Evolutionary conservation across 64 coral and sea anemone species (phyloP).

Genomic region (Pachyseris speciosa): DNA sequence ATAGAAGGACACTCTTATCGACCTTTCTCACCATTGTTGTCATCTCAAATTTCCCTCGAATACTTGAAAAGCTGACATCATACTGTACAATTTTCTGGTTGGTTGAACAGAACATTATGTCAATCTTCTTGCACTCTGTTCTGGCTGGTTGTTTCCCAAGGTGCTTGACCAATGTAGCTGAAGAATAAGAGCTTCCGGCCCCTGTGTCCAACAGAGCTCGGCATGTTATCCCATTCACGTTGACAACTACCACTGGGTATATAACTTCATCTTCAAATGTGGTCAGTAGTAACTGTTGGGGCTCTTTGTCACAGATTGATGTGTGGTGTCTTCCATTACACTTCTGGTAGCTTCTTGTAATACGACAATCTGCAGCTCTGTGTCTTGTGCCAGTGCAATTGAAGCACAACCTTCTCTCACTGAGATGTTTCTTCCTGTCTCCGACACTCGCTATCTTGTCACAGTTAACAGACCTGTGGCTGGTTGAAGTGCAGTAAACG

Average conservation of each 20-base stretch:
- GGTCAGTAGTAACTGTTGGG: slow-evolving; percentile 15
- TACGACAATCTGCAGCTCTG: background rate
- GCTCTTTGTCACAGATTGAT: slow-evolving; percentile 37
- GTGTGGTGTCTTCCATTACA: slow-evolving; percentile 39
- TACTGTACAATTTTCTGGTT: slow-evolving; percentile 22
- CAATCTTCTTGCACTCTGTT: slow-evolving; percentile 27
- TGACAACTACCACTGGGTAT: slow-evolving; percentile 31
- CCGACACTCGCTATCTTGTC: slow-evolving; percentile 1
- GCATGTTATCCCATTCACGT: slow-evolving; percentile 28
- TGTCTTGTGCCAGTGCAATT: slow-evolving; percentile 60
- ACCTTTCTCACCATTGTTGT: slow-evolving; percentile 20
- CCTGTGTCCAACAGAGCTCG: slow-evolving; percentile 45
- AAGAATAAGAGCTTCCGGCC: slow-evolving; percentile 25
- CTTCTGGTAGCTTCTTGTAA: slow-evolving; percentile 5
- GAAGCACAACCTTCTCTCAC: slow-evolving; percentile 44
- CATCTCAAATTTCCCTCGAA: slow-evolving; percentile 47
- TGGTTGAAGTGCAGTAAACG: slow-evolving; percentile 44
- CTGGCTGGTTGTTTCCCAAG: slow-evolving; percentile 7
- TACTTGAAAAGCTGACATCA: background rate
- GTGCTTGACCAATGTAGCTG: background rate
- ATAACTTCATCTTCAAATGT: background rate
- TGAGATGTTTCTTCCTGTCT: slow-evolving; percentile 9
- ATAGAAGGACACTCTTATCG: slow-evolving; percentile 24
- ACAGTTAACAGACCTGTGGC: slow-evolving; percentile 46
- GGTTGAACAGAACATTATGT: slow-evolving; percentile 70